Evolutionary conservation across 30 jellyfish, hydroid and myxozoan genomes (phyloP), one percentile per base, ranked within the genome.

Genomic region (Nemopilema nomurai): DNA sequence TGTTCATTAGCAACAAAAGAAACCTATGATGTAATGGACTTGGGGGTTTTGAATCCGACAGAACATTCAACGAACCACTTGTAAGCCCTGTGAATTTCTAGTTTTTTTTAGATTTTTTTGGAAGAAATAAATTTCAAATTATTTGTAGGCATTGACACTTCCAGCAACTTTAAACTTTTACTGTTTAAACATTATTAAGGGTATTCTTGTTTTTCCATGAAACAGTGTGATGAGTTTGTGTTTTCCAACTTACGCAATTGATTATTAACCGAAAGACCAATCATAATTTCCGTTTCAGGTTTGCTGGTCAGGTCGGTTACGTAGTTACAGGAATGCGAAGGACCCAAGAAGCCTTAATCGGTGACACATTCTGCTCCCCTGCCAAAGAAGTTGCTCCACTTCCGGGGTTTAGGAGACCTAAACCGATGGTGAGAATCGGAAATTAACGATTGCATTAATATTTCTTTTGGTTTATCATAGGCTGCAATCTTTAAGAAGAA

Each of bases 231-330:
- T 63, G n/a, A 63, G 20, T 18, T 28, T 20, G 20, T 4, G 73
- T 63, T 20, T n/a, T 52, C 67, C 57, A 41, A 41, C 57, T 41
- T 41, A 13, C 13, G 9, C 6, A 41, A 41, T 13, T 41, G 57
- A 41, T n/a, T n/a, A n/a, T n/a, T n/a, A n/a, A n/a, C n/a, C n/a
- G n/a, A n/a, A n/a, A n/a, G n/a, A n/a, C n/a, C 57, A 41, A 41
- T 41, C 57, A 13, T 41, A 6, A 6, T 13, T 41, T 41, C 57
- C 9, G 13, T 41, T 68, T 65, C 53, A 93, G 98, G 63, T 75
- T 65, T 71, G 97, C 99, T 25, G 99, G 99, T 53, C 99, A 94
- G 51, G 97, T 90, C 71, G 99, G 99, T n/a, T 94, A 69, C 83
- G 62, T 90, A 26, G 92, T 88, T 23, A 69, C 89, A 52, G 99